Evolutionary conservation across 2,888 invertebrate genomes (phyloP).

Genomic region (Drosophila mulleri): DNA sequence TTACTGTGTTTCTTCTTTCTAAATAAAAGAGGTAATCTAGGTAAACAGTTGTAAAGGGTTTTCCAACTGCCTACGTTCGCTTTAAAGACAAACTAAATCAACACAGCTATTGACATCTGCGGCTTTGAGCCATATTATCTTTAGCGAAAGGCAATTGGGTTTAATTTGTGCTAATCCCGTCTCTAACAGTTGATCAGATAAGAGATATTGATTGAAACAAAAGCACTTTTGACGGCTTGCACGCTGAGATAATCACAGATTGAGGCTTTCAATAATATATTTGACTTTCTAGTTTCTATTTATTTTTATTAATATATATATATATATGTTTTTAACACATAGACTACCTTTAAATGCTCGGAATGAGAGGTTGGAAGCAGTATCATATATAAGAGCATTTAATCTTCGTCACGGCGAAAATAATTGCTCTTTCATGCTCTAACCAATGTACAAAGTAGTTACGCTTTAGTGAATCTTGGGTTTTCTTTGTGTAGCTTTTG

Average conservation of each 20-base stretch:
- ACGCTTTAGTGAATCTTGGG: constrained; percentile 71
- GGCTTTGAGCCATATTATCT: constrained; percentile 12
- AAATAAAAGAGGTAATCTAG: constrained; percentile 1
- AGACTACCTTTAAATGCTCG: neutral
- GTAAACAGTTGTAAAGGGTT: constrained; percentile 1
- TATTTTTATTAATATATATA: neutral
- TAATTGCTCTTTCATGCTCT: constrained; percentile 35
- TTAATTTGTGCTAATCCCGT: constrained; percentile 1
- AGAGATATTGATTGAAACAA: neutral
- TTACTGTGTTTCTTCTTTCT: neutral
- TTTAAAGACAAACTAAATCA: constrained; percentile 4
- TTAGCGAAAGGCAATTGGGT: constrained; percentile 21
- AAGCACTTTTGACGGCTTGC: neutral
- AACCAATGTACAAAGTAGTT: constrained; percentile 52
- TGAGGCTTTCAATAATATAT: neutral
- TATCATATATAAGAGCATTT: constrained; percentile 37
- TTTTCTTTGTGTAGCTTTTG: constrained; percentile 50
- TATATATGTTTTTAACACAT: neutral
- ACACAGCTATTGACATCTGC: constrained; percentile 6
- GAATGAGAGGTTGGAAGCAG: constrained; percentile 11
- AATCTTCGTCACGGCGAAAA: constrained; percentile 33
- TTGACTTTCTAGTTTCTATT: constrained; percentile 7
- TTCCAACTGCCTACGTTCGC: constrained; percentile 10
- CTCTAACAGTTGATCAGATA: neutral
- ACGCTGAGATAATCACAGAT: constrained; percentile 7